Evolutionary conservation across 2,113 vertebrate genomes (phyloP).

Genomic region (Scartelaos histophorus): DNA sequence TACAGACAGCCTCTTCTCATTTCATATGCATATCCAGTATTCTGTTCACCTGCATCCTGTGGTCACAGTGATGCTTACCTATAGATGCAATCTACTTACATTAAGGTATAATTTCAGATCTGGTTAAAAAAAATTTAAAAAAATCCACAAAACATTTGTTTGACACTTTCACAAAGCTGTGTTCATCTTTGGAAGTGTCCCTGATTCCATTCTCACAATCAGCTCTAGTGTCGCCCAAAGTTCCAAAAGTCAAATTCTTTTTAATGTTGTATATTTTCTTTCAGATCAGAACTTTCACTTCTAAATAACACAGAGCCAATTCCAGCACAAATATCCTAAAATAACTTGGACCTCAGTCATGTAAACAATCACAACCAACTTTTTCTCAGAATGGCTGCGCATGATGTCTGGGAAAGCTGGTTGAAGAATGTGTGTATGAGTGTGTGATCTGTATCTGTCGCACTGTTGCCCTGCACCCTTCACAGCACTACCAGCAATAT

Average conservation of each 20-base stretch:
- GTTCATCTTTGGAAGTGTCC: neutral
- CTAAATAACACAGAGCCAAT: slow-evolving; percentile 43
- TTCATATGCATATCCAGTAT: no score
- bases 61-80: no score
- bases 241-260: slow-evolving; percentile 26
- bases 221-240: slow-evolving; percentile 11
- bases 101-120: no score
- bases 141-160: no score
- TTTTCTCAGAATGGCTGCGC: slow-evolving; percentile 52
- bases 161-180: neutral
- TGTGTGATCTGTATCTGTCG: slow-evolving; percentile 8
- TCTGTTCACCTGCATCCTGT: no score
- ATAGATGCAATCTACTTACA: no score
- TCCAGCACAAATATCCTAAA: slow-evolving; percentile 61
- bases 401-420: slow-evolving; percentile 66
- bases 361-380: slow-evolving; percentile 63
- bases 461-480: neutral
- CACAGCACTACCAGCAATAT: slow-evolving; percentile 8
- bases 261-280: slow-evolving; percentile 58
- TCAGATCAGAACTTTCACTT: slow-evolving; percentile 37
- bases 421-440: slow-evolving; percentile 24
- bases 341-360: slow-evolving; percentile 68
- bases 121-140: no score
- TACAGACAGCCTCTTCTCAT: no score
- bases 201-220: slow-evolving; percentile 42